Base-by-base conservation (phyloP, 2,113 vertebrate species). In the Aix galericulata region DNA sequence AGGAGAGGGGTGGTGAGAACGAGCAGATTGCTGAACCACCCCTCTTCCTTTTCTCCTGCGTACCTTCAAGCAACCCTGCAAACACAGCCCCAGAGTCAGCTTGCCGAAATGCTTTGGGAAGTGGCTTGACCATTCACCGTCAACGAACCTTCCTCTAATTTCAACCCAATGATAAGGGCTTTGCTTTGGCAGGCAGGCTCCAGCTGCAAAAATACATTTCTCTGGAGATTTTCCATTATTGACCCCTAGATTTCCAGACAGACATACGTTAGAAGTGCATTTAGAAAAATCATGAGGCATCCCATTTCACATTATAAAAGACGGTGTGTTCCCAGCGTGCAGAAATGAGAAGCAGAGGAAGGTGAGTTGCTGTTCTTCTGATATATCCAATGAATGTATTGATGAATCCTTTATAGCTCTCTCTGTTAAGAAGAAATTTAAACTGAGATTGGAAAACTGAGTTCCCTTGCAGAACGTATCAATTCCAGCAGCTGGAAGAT, bases 391-490 rank as follows among this genome's bases (percentile, higher is more conserved):
- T 88, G 86, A 94, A 77, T 78, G 64, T 88, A 88, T 82, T 81
- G 91, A 91, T 88, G 17, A 68, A 20, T 94, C 38, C 73, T 86
- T 95, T 97, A 72, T 78, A 75, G 83, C 73, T 64, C 69, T 89
- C 72, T 89, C 69, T 86, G 81, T 60, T 89, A 82, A 76, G 77
- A 96, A 93, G 82, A 89, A 92, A 94, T 94, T 93, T 92, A 75
- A 93, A 60, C 58, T 56, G 86, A 92, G 63, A 93, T 56, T 90
- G 91, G 77, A 91, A 96, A 94, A 86, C 75, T 56, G 64, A 52
- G 60, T 91, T 93, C 58, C 34, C 17, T 88, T 91, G 71, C 66
- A 84, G 58, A 84, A 44, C 0, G 0, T 48, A 81, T 87, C 32
- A 50, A 1, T 89, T 84, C 40, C 79, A 62, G 50, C 77, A 89